Base-by-base conservation (phyloP, 2,888 invertebrate species). In the Allacma fusca region DNA sequence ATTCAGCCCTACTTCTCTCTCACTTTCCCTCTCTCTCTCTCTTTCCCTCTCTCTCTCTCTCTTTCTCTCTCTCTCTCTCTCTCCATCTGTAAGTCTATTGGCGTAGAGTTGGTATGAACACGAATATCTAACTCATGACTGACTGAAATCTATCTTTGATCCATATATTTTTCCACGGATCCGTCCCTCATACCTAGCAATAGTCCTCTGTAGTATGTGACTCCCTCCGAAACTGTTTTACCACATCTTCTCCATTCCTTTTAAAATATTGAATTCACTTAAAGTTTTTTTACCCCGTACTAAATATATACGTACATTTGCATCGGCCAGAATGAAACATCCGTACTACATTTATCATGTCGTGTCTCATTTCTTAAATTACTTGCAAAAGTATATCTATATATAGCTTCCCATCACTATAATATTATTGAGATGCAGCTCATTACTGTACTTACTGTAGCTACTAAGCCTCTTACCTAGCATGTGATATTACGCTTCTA, bases 1-100 rank as follows among this genome's bases (percentile, higher is more conserved):
- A 76, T 76, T 75, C 75, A 62, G 70, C 78, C 59, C 79, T 69
- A 28, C 62, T 70, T 19, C 50, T 73, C 78, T 74, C 70, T 69
- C 57, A 23, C 76, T 64, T 50, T 50, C 65, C 29, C 78, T 70
- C 70, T 62, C 59, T 57, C 73, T 71, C 67, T 34, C 65, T 50
- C 68, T 9, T 29, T 23, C 62, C 59, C 44, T 16, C 21, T 29
- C 57, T 50, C 40, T 65, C 44, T 28, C 69, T 12, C 24, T n/a
- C n/a, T n/a, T n/a, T n/a, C n/a, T n/a, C 0, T 23, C 24, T 7
- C 26, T 23, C 29, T 57, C 62, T 44, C 71, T 64, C 70, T 43
- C 21, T 29, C 71, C 28, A 23, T 50, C 57, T 71, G 24, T 70
- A 43, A 70, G 44, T 70, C 50, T 70, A 70, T 68, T 68, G 19